These are phyloP conservation scores for Euura lappo DNA, from an alignment of 1,140 invertebrate species.

Conservation along the genomic window DNA sequence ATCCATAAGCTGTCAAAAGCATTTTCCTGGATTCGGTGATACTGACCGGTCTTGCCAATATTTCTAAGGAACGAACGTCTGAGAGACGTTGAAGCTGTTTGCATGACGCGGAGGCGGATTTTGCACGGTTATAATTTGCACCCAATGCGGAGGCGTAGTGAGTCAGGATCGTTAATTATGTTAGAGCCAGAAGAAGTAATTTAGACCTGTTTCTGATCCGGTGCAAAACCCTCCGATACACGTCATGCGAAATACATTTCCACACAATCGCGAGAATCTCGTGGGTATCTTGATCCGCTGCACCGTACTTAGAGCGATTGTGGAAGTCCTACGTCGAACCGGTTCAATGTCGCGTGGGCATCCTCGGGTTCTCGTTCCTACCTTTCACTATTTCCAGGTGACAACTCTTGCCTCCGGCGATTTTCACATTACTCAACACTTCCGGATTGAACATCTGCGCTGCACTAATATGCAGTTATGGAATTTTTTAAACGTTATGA, in stretches of 20 bases:
- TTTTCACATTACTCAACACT: neutral
- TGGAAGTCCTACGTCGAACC: neutral
- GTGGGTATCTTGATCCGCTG: neutral
- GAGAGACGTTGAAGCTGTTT: too few species aligned
- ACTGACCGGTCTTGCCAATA: too few species aligned
- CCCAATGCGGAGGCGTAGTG: too few species aligned
- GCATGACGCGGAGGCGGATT: too few species aligned
- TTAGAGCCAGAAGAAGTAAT: too few species aligned
- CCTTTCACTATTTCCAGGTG: constrained; percentile 4
- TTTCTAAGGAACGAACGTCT: too few species aligned
- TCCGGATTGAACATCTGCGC: neutral
- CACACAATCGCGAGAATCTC: neutral
- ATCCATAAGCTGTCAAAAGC: neutral
- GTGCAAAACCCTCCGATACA: too few species aligned
- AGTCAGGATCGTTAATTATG: too few species aligned
- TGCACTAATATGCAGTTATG: neutral
- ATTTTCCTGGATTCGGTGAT: neutral
- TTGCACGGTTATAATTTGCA: too few species aligned
- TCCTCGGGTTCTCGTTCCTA: neutral
- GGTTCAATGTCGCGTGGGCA: neutral
- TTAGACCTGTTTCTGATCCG: too few species aligned
- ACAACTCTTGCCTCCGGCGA: neutral
- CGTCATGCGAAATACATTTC: too few species aligned
- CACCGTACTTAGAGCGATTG: neutral
- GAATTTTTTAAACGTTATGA: neutral